Evolutionary conservation across 2,888 invertebrate genomes (phyloP).

Genomic region (Labia minor): DNA sequence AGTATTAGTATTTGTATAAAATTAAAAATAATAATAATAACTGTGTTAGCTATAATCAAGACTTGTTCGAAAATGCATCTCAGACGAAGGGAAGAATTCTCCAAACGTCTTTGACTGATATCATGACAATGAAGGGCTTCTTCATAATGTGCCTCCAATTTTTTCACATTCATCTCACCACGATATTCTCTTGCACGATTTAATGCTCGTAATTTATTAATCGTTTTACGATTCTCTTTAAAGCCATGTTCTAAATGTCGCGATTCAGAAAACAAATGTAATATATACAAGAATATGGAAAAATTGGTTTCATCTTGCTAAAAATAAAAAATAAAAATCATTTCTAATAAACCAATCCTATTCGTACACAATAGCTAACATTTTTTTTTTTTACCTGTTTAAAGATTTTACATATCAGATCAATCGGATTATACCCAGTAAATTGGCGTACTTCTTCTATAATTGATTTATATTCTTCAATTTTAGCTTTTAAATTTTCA

Average conservation of each 20-base stretch:
- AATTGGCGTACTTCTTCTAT: background rate
- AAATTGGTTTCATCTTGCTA: background rate
- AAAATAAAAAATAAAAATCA: background rate
- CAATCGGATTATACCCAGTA: background rate
- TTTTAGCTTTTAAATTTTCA: background rate
- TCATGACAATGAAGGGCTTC: background rate
- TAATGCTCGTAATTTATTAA: background rate
- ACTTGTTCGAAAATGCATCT: background rate
- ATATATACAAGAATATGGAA: background rate
- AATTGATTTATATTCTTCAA: background rate
- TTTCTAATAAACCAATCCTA: no score
- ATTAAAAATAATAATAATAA: no score
- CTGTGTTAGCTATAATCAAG: no score
- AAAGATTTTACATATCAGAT: background rate
- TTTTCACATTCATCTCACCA: background rate
- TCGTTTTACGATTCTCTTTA: background rate
- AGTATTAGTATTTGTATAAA: no score
- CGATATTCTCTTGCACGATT: background rate
- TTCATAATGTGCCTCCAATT: background rate
- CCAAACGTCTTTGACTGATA: background rate
- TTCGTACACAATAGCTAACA: no score
- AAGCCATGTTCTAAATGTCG: background rate
- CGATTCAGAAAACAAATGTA: background rate
- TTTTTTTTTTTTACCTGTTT: background rate
- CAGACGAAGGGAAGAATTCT: background rate